These are phyloP conservation scores for Archaeoteleia sp. DNA, from an alignment of 2,888 invertebrate species.

Conservation along the genomic window DNA sequence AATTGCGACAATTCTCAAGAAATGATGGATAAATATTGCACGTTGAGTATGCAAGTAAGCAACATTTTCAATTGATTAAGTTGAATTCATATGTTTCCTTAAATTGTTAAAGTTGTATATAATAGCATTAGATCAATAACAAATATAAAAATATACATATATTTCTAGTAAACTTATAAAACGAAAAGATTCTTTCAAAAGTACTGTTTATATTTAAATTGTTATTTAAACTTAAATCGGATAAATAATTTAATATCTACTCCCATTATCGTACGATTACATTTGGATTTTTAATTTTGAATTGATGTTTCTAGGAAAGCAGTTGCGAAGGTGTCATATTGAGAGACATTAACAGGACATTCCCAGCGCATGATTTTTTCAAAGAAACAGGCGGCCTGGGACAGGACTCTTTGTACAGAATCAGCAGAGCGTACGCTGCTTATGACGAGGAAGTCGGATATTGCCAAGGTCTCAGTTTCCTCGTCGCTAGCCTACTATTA, in stretches of 20 bases:
- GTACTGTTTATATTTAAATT: too few species aligned
- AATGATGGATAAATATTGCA: slow-evolving; percentile 94
- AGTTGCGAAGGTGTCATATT: slow-evolving; percentile 96
- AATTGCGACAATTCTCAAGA: slow-evolving; percentile 88
- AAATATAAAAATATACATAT: too few species aligned
- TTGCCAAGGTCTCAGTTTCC: slow-evolving; percentile 98
- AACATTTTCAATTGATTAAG: too few species aligned
- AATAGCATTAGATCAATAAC: too few species aligned
- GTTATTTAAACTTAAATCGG: too few species aligned
- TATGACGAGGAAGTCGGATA: slow-evolving; percentile 99
- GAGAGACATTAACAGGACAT: slow-evolving; percentile 97
- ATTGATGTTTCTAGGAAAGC: slow-evolving; percentile 83
- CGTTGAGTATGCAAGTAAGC: slow-evolving; percentile 92
- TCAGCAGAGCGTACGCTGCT: slow-evolving; percentile 98
- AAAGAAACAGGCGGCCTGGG: slow-evolving; percentile 95
- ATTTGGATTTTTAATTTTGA: neutral
- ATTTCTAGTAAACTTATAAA: too few species aligned
- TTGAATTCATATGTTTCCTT: too few species aligned
- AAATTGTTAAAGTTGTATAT: too few species aligned
- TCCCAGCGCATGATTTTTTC: slow-evolving; percentile 99
- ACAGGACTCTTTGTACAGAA: slow-evolving; percentile 95
- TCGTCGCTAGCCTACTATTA: slow-evolving; percentile 95
- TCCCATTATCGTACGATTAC: too few species aligned
- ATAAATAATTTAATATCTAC: too few species aligned
- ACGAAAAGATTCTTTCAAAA: too few species aligned